phyloP scores from a whole-genome alignment of 2,113 vertebrate genomes.

The Dipodomys stephensi region DNA sequence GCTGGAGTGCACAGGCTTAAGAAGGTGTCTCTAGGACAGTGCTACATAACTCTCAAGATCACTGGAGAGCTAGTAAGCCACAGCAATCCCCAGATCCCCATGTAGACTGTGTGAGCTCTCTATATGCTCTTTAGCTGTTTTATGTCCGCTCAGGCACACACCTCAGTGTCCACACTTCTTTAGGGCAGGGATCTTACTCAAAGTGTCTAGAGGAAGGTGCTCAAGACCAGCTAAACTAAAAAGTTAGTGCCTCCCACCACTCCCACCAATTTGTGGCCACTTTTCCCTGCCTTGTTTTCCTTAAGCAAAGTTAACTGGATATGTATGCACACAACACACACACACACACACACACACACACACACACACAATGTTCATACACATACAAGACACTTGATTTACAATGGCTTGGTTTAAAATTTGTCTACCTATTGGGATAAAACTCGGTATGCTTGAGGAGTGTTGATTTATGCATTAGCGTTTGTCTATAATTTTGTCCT shows the following conservation, averaged over 20 bases:
- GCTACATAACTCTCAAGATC: too few species aligned
- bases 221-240: neutral
- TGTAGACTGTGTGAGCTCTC: too few species aligned
- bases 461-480: neutral
- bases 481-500: neutral
- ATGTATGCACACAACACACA: too few species aligned
- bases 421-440: neutral
- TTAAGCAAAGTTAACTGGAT: neutral
- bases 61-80: too few species aligned
- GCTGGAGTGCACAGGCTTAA: too few species aligned
- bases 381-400: neutral
- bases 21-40: too few species aligned
- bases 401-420: neutral
- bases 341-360: too few species aligned
- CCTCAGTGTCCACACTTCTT: neutral
- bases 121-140: too few species aligned
- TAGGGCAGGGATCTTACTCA: neutral
- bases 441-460: neutral
- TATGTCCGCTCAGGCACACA: too few species aligned
- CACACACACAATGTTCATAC: too few species aligned
- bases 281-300: neutral
- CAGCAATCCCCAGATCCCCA: too few species aligned
- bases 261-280: neutral
- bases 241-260: neutral
- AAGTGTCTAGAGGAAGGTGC: neutral